Percentiles rank a stretch among this genome's conserved stretches.
Evolutionary conservation across 2,888 invertebrate genomes (phyloP).

Genomic region (Branchellion lobata): DNA sequence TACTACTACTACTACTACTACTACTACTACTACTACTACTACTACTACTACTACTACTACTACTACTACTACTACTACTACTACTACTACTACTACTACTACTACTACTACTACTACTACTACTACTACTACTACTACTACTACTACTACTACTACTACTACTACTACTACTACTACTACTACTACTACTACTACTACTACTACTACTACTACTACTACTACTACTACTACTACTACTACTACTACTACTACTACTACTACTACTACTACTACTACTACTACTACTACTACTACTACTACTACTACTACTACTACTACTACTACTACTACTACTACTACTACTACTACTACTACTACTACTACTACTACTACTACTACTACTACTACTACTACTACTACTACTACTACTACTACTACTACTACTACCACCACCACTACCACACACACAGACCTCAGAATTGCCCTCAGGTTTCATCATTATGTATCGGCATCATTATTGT

Average conservation of each 20-base stretch:
- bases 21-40: conserved; percentile 20
- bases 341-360: conserved; percentile 32
- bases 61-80: conserved; percentile 16
- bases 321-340: conserved; percentile 33
- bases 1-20: conserved; percentile 3
- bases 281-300: conserved; percentile 41
- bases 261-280: conserved; percentile 43
- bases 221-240: conserved; percentile 31
- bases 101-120: conserved; percentile 15
- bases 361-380: conserved; percentile 38
- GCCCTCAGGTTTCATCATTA: too few species aligned
- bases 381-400: conserved; percentile 40
- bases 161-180: conserved; percentile 11
- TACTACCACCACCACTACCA: conserved; percentile 20
- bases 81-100: conserved; percentile 31
- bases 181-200: conserved; percentile 13
- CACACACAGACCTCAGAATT: too few species aligned
- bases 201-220: conserved; percentile 18
- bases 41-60: conserved; percentile 37
- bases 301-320: conserved; percentile 35
- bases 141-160: conserved; percentile 23
- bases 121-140: conserved; percentile 27
- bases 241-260: conserved; percentile 41
- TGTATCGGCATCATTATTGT: too few species aligned
- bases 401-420: conserved; percentile 28